Percentiles rank a stretch among this genome's conserved stretches.
phyloP scores from a whole-genome alignment of 2,797 vertebrate species.

The Onychomys torridus region DNA sequence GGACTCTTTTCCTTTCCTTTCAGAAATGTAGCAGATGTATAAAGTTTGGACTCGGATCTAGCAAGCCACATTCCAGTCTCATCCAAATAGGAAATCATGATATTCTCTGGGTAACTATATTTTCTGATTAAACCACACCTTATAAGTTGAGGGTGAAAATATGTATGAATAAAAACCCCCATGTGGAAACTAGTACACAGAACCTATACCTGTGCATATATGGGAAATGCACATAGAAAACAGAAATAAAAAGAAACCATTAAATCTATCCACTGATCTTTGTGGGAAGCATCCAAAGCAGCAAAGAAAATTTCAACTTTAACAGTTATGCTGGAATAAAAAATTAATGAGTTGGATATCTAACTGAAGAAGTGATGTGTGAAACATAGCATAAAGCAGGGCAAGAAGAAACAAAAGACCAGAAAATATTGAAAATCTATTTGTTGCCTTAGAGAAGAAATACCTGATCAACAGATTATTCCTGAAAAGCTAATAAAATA shows the following conservation, averaged over 20 bases:
- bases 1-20: slow-evolving; percentile 13
- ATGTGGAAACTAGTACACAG: slow-evolving; percentile 14
- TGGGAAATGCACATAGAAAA: background rate
- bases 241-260: background rate
- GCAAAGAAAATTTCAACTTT: slow-evolving; percentile 34
- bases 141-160: background rate
- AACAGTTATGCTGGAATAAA: slow-evolving; percentile 25
- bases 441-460: slow-evolving; percentile 33
- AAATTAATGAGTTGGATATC: background rate
- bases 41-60: slow-evolving; percentile 25
- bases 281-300: slow-evolving; percentile 3
- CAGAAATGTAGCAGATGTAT: background rate
- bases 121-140: slow-evolving; percentile 52
- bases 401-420: background rate
- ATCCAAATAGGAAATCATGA: slow-evolving; percentile 28
- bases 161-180: background rate
- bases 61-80: background rate
- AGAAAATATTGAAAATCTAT: slow-evolving; percentile 50
- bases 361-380: background rate
- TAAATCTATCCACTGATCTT: background rate
- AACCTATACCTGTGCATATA: background rate
- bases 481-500: slow-evolving; percentile 61
- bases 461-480: slow-evolving; percentile 50
- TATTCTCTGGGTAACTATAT: background rate
- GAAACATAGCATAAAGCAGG: background rate